A percentile compares a stretch with the other conserved stretches of the same genome.
phyloP scores from a whole-genome alignment of 2,113 vertebrate genomes.

The Pogona vitticeps region DNA sequence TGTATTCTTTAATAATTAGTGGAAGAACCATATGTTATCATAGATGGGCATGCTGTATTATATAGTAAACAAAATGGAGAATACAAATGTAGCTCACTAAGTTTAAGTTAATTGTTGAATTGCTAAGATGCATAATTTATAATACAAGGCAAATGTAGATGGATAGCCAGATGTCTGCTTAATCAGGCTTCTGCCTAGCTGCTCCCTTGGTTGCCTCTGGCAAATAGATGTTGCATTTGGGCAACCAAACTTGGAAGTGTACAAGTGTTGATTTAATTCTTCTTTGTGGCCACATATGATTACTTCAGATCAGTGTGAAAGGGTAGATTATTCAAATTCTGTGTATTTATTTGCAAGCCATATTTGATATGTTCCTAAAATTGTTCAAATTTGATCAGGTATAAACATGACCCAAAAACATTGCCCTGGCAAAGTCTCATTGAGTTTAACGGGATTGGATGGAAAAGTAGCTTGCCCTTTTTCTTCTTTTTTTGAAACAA shows the following conservation, averaged over 20 bases:
- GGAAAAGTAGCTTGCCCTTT: constrained; percentile 29
- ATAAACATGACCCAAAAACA: constrained; percentile 51
- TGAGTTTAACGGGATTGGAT: constrained; percentile 5
- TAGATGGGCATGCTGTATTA: neutral
- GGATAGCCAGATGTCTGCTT: constrained; percentile 51
- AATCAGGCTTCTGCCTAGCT: neutral
- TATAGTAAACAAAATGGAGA: neutral
- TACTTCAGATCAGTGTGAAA: neutral
- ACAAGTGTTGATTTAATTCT: neutral
- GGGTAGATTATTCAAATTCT: neutral
- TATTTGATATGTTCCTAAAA: too few relatives aligned
- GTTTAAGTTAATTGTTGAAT: constrained; percentile 40
- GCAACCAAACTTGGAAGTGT: neutral
- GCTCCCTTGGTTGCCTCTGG: neutral
- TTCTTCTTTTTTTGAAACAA: constrained; percentile 12
- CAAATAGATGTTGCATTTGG: neutral
- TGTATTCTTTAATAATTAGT: constrained; percentile 1
- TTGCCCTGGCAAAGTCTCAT: constrained; percentile 15
- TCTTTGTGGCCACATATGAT: neutral
- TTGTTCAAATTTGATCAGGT: constrained; percentile 44
- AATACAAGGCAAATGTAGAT: constrained; percentile 37
- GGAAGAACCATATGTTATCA: constrained; percentile 1
- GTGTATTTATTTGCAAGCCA: neutral
- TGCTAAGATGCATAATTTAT: constrained; percentile 52
- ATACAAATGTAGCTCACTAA: constrained; percentile 19